Evolutionary conservation across 2,113 vertebrate species (phyloP).

Genomic region (Aptenodytes forsteri): DNA sequence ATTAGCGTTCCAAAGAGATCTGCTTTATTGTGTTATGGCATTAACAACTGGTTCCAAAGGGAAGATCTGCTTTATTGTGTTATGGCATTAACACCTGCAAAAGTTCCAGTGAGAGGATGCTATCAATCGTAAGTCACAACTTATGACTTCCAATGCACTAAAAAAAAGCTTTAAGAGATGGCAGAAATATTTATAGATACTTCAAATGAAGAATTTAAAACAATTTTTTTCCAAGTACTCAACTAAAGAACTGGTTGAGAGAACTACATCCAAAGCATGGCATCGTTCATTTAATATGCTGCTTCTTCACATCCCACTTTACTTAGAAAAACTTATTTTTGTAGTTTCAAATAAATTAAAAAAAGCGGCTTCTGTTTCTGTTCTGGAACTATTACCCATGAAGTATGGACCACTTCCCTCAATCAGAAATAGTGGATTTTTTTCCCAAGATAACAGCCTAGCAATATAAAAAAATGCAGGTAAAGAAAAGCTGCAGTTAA

Average conservation of each 20-base stretch:
- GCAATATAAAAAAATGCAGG: not conserved
- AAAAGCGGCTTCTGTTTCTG: not conserved
- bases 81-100: not conserved
- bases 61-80: not conserved
- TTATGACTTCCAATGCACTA: not conserved
- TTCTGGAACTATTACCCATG: not conserved
- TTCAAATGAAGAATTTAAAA: not conserved
- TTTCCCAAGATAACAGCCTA: not conserved
- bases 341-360: not conserved
- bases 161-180: not conserved
- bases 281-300: not conserved
- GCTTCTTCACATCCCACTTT: not conserved
- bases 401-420: not conserved
- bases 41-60: not conserved
- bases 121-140: not conserved
- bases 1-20: not conserved
- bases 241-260: not conserved
- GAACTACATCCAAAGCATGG: not conserved
- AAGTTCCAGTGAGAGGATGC: not conserved
- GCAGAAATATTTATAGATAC: not conserved
- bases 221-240: not conserved
- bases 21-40: not conserved
- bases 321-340: conserved; percentile 11
- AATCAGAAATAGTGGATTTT: not conserved
- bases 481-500: not conserved